Base-by-base conservation (phyloP, 2,113 vertebrate species). In the Cygnus atratus region DNA sequence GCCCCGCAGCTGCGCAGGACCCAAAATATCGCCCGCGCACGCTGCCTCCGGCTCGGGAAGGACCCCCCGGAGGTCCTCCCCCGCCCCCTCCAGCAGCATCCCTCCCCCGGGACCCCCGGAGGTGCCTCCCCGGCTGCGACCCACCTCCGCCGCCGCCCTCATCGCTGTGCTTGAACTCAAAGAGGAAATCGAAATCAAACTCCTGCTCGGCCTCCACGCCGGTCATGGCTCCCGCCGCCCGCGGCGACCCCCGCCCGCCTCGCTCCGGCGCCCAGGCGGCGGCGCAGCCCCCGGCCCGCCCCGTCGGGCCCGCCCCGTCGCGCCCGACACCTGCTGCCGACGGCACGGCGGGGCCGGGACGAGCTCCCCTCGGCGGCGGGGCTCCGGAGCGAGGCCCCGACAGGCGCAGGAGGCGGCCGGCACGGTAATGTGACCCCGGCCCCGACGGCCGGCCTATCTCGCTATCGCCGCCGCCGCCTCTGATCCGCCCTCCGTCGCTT, bases 131-230 rank as follows among this genome's bases (percentile, higher is more conserved):
- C 50, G 43, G 15, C 71, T 35, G 62, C 19, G 13, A 98, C 99
- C 95, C 95, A 98, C 98, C 98, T 99, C 96, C 97, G 68, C 97
- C 74, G 54, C 90, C 87, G 37, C 96, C 92, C 88, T 98, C 97
- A 50, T 96, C 98, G 91, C 97, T 96, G 95, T 98, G 98, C 97
- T 98, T 98, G 97, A 98, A 98, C 97, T 99, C 98, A 98, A 99
- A 99, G 89, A 99, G 95, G 97, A 98, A 98, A 93, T 98, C 98
- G 96, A 99, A 99, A 87, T 99, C 99, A 95, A 99, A 98, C 97
- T 99, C 98, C 52, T 97, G 98, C 78, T 98, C 98, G 92, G 98
- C 97, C 87, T 96, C 96, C 94, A 97, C 96, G 82, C 97, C 98
- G 94, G 98, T 99, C 99, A 99, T 99, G 97, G 91, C 95, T 97